Percentiles rank a stretch among this genome's conserved stretches.
Conservation (phyloP, 2,797 vertebrate genomes). For the Sebastes kiyomatsui region DNA sequence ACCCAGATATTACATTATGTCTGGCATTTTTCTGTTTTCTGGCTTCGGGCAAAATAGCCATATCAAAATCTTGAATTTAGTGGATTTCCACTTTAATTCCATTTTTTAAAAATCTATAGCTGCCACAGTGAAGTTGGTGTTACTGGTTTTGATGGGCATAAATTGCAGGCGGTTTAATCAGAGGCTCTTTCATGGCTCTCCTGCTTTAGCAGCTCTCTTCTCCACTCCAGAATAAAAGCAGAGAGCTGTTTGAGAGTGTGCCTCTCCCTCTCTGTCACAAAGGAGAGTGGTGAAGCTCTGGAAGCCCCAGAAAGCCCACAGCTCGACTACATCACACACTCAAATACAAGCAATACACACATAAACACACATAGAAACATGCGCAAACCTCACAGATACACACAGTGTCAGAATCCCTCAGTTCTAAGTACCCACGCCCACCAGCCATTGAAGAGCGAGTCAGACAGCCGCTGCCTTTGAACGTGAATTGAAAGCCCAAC, state of each 20-base stretch:
- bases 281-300: slow-evolving; percentile 38
- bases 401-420: slow-evolving; percentile 37
- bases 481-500: slow-evolving; percentile 58
- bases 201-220: slow-evolving; percentile 29
- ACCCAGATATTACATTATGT: background rate
- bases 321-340: slow-evolving; percentile 32
- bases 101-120: background rate
- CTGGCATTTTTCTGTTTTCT: background rate
- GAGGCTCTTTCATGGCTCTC: slow-evolving; percentile 33
- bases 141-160: slow-evolving; percentile 25
- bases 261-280: slow-evolving; percentile 39
- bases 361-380: background rate
- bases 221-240: slow-evolving; percentile 32
- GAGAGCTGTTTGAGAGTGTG: slow-evolving; percentile 30
- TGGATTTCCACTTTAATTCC: background rate
- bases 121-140: slow-evolving; percentile 6
- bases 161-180: slow-evolving; percentile 43
- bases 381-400: background rate
- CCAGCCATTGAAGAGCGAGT: slow-evolving; percentile 39
- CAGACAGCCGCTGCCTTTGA: slow-evolving; percentile 65
- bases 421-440: slow-evolving; percentile 49
- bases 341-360: background rate
- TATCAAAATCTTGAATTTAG: background rate
- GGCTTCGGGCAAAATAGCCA: background rate
- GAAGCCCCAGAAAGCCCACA: slow-evolving; percentile 47